Base-by-base conservation (phyloP, 2,797 vertebrate species). In the Trematomus bernacchii region DNA sequence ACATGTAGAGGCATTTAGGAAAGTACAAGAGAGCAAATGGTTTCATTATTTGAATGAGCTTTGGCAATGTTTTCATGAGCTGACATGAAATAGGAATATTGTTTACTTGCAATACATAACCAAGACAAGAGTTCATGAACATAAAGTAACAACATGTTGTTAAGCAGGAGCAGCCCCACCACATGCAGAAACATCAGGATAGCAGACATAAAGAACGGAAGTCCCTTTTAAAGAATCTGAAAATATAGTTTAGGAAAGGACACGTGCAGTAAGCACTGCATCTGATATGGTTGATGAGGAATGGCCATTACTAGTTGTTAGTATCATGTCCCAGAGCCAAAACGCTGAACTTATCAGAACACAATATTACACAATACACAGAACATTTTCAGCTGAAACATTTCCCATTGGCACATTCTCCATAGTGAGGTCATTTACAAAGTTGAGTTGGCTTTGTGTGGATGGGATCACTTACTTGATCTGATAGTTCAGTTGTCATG, bases 111-210 rank as follows among this genome's bases (percentile, higher is more conserved):
- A 73, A 66, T 86, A 62, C 7, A 59, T 16, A 55, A 75, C 23
- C 46, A 43, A 72, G n/a, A 61, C 21, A 14, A 63, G 33, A 73
- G 43, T 0, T 19, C 44, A 60, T 54, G 50, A 74, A 61, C 18
- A 50, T 19, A 75, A 82, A 84, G 60, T 69, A 76, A 71, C 4
- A 18, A 50, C 33, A 71, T 53, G 18, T 13, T 68, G 60, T 64
- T 76, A 64, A 85, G 44, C 14, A 67, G 48, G 77, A 85, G 71
- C 77, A 87, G 84, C 3, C 16, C 2, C 16, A 3, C 55, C 66
- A 67, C 71, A 11, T 48, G 42, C 37, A 59, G 72, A 66, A 87
- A 86, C 80, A 85, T 89, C 68, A 61, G 85, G 76, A 44, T 16
- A 77, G 42, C 76, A 87, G 77, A 64, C 48, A 46, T 12, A n/a